Evolutionary conservation across 2,113 vertebrate genomes (phyloP).

Genomic region (Corythaeola cristata): DNA sequence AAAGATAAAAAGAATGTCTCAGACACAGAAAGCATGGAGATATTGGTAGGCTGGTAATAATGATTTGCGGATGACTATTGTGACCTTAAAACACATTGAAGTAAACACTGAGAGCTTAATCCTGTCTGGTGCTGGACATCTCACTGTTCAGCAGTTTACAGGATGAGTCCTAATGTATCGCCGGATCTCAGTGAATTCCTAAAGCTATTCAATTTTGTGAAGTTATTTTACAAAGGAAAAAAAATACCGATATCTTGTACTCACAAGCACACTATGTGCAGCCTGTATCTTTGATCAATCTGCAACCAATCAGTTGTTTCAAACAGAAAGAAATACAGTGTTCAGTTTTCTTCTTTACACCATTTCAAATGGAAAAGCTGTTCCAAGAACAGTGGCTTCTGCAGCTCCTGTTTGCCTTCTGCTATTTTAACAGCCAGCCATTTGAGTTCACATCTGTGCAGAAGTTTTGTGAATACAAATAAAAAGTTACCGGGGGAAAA

Average conservation of each 20-base stretch:
- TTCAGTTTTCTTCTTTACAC: background rate
- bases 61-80: background rate
- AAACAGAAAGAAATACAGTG: background rate
- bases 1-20: background rate
- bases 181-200: background rate
- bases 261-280: background rate
- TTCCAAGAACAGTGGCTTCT: background rate
- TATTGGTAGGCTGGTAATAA: background rate
- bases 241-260: background rate
- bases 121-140: background rate
- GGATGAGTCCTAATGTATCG: background rate
- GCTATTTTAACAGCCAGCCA: background rate
- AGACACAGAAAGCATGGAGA: background rate
- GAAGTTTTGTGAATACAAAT: background rate
- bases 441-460: background rate
- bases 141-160: background rate
- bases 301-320: background rate
- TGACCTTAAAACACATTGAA: background rate
- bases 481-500: background rate
- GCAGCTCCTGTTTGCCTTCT: background rate
- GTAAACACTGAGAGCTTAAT: background rate
- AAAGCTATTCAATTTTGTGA: background rate
- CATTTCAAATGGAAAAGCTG: background rate
- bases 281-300: background rate
- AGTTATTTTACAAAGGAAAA: background rate